Base-by-base conservation (phyloP, 2,113 vertebrate genomes). In the Psittacara wagleri region DNA sequence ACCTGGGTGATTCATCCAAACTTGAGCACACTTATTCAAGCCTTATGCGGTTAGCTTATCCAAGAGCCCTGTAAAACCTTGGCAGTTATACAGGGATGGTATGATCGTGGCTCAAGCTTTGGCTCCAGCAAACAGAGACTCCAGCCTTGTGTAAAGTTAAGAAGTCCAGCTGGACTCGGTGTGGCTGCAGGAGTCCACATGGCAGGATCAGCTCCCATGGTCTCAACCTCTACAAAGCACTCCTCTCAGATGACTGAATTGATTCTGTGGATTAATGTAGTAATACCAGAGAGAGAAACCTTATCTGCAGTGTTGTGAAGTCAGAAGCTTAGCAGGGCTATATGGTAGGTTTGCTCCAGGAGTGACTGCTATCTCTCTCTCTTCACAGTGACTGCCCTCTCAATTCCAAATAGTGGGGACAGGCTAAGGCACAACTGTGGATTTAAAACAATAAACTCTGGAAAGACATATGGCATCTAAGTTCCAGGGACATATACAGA, bases 231-330 rank as follows among this genome's bases (percentile, higher is more conserved):
- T 69, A 13, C 79, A 86, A 54, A 88, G 83, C 48, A 33, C 59
- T 88, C 92, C 88, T 96, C 75, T 88, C 20, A 48, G 90, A 63
- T 80, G 68, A 96, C 88, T 41, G 88, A 93, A 59, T 92, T 86
- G 97, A 96, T 97, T 91, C 92, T 70, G 46, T 93, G 95, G 96
- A 97, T 98, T 95, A 94, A 86, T 89, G 76, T 81, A 54, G 68
- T 88, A 94, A 77, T 79, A 86, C 70, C 92, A 94, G 88, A 81
- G 76, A 79, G 82, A 93, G 82, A 73, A 85, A 95, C 96, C 49
- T 93, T 93, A 93, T 91, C 97, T 86, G 91, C 79, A 24, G 49
- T 7, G 64, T 52, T 83, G 24, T 68, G 85, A 90, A 95, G 95
- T 82, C 82, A 76, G 87, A 83, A 94, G 95, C 95, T 96, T 96